Evolutionary conservation across 2,888 invertebrate species (phyloP), one percentile per base, ranked within the genome.

Genomic region (Cerceris ruficornis): DNA sequence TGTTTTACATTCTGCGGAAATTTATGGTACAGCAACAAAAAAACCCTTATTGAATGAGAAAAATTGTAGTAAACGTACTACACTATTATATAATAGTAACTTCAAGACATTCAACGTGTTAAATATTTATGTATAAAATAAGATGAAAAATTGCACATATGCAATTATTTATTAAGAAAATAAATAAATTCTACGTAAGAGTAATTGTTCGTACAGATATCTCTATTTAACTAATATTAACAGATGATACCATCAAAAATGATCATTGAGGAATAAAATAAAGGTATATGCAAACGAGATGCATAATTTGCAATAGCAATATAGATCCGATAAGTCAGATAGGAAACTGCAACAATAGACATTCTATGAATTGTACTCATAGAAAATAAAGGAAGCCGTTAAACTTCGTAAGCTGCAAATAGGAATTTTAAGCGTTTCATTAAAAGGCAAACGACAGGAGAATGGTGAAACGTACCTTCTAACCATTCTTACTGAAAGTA

Each of bases 1-100:
- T 60, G 42, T 70, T 43, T 64, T 69, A 9, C 60, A 75, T 59
- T 68, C 66, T 65, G 66, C 65, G 9, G 9, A 50, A 59, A 66
- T 68, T 13, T 68, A 73, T 43, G 73, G 65, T n/a, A 75, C 60
- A 52, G 64, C 42, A 46, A 59, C 41, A 57, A 57, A 61, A 14
- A 62, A 62, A 57, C 62, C 57, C 39, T 73, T 73, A 11, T 50
- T 73, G 14, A 73, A 43, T 62, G 50, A 68, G 2, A 49, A 9
- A 7, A 74, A 69, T 61, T 28, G 4, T 28, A 28, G 28, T 28
- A 28, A 28, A 28, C 1, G 4, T 28, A 4, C 28, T 4, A 28
- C 4, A 28, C 1, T 4, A 28, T 28, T 28, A 28, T 4, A 28
- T 28, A 2, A 28, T 4, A 28, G 28, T 4, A 28, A 28, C 28